Evolutionary conservation across 2,113 vertebrate genomes (phyloP).

Genomic region (Albula goreensis): DNA sequence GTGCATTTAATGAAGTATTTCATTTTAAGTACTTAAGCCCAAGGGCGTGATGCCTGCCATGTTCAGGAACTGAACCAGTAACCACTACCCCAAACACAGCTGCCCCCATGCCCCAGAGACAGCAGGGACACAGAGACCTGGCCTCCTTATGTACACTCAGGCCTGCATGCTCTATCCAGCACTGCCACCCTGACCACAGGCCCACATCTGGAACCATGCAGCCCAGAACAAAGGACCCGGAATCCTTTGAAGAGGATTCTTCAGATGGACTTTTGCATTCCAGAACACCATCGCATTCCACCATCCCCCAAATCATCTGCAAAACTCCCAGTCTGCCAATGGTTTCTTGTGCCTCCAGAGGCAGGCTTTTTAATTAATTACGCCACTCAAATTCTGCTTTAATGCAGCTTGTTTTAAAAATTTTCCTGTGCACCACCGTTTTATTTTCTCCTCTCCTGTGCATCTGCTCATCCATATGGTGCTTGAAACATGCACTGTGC

Average conservation of each 20-base stretch:
- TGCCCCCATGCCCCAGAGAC: neutral
- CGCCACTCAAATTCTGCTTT: neutral
- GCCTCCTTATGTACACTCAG: neutral
- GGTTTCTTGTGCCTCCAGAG: neutral
- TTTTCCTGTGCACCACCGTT: too few relatives aligned
- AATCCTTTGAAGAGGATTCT: conserved; percentile 57
- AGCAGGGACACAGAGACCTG: neutral
- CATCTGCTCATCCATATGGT: neutral
- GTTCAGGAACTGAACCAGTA: neutral
- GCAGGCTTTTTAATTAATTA: neutral
- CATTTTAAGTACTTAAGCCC: neutral
- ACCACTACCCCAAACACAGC: neutral
- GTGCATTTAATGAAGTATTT: neutral
- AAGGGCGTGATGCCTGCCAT: neutral
- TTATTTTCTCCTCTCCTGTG: neutral
- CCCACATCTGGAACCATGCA: conserved; percentile 58
- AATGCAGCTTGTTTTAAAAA: too few relatives aligned
- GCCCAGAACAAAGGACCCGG: conserved; percentile 56
- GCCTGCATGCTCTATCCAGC: neutral
- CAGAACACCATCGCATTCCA: conserved; percentile 11
- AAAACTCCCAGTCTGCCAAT: neutral
- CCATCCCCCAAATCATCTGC: neutral
- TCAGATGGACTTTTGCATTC: conserved; percentile 46
- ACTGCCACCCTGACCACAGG: neutral
- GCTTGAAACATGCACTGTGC: neutral